Evolutionary conservation across 2,888 invertebrate species (phyloP), one percentile per base, ranked within the genome.

Genomic region (Torymus auratus): DNA sequence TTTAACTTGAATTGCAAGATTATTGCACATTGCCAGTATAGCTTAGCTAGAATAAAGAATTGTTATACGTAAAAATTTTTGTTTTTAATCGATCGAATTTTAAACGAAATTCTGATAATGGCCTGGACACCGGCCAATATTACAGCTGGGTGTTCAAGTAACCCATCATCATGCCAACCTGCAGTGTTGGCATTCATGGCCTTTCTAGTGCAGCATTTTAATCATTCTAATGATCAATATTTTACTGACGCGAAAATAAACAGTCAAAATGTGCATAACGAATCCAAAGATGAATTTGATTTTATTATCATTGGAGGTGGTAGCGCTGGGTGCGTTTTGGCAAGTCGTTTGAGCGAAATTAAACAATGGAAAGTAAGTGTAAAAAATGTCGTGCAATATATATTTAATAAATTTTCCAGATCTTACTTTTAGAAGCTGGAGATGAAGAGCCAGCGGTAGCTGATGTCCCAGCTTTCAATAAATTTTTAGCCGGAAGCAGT

Each of bases 271-370:
- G 41, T 41, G 41, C 7, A 41, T 23, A 20, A 5, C 13, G 58
- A 58, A 23, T 28, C 41, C 11, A 15, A 0, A 10, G 52, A 69
- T 15, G 55, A 69, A n/a, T 70, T 70, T 12, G 70, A 77, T 70
- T 70, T 70, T 17, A 62, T 77, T 14, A 56, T 65, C 7, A 58
- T 71, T 15, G 78, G 71, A 10, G 78, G 20, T 52, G 71, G 71
- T 50, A 65, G 56, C 15, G 70, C 71, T 2, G 58, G 70, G 10
- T 71, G 65, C 28, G 50, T 71, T 14, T 28, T 65, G 3, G 78
- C 71, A 0, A 78, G 71, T 52, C 70, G 78, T 23, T 12, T 58
- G 0, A 71, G 52, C 53, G 56, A 77, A 55, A 70, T 70, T 12
- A 17, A 20, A 52, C 13, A 56, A 5, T 70, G 77, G 69, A 70